Conservation (phyloP, 2,888 invertebrate genomes). For the Spodoptera littoralis region DNA sequence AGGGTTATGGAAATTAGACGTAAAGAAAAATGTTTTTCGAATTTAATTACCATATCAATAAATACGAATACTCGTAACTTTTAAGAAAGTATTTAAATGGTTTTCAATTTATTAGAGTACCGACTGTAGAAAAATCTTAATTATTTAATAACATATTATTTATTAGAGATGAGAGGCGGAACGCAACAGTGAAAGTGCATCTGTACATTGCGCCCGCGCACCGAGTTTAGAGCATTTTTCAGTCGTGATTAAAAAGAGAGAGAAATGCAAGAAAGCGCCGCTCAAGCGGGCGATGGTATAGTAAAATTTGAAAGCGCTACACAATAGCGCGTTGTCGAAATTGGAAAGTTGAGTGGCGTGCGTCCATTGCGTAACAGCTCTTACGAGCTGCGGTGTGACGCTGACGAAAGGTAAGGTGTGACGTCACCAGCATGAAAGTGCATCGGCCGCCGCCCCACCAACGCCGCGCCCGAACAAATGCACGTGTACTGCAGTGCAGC, state of each 20-base stretch:
- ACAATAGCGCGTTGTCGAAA: conserved; percentile 89
- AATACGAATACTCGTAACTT: conserved; percentile 9
- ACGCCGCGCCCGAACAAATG: conserved; percentile 62
- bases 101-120: conserved; percentile 33
- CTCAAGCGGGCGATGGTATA: conserved; percentile 79
- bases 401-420: conserved; percentile 85
- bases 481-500: conserved; percentile 71
- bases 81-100: conserved; percentile 33
- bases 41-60: background rate
- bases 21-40: too few relatives aligned
- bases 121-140: conserved; percentile 40
- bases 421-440: conserved; percentile 87
- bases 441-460: conserved; percentile 84
- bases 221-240: conserved; percentile 85
- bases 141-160: conserved; percentile 54
- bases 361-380: conserved; percentile 86
- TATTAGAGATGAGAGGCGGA: conserved; percentile 65
- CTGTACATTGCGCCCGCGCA: conserved; percentile 75
- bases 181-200: conserved; percentile 85
- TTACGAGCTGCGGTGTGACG: conserved; percentile 85
- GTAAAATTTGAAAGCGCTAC: conserved; percentile 89
- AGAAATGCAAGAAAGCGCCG: conserved; percentile 86
- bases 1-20: too few relatives aligned
- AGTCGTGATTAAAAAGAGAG: conserved; percentile 80
- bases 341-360: conserved; percentile 88